Conservation (phyloP, 1,140 invertebrate species). For the Archivesica marissinica region DNA sequence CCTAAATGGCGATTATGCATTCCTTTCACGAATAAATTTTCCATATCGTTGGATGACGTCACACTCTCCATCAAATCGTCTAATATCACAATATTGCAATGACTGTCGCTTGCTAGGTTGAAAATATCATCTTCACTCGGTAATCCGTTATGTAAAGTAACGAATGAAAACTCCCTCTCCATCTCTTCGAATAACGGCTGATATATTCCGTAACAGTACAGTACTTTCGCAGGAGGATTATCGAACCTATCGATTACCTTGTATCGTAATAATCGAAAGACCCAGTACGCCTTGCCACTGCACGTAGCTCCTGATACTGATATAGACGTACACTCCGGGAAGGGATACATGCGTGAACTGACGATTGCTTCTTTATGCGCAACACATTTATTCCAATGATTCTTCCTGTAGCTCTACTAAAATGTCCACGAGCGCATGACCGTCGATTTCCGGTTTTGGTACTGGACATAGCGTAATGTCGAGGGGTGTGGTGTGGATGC, state of each 20-base stretch:
- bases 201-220: conserved; percentile 61
- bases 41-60: conserved; percentile 27
- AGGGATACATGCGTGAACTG: conserved; percentile 45
- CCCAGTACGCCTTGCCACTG: conserved; percentile 26
- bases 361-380: no score
- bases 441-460: conserved; percentile 4
- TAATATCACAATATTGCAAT: conserved; percentile 30
- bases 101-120: background rate
- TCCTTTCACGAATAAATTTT: conserved; percentile 42
- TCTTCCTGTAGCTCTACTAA: background rate
- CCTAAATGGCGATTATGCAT: conserved; percentile 44
- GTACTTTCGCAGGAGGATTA: conserved; percentile 22
- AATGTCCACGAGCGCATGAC: conserved; percentile 14
- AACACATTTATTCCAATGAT: no score
- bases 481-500: conserved; percentile 22
- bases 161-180: conserved; percentile 29
- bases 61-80: conserved; percentile 47
- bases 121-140: conserved; percentile 1
- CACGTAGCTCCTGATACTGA: conserved; percentile 30
- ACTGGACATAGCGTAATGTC: conserved; percentile 25
- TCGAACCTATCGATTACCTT: conserved; percentile 39
- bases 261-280: conserved; percentile 25
- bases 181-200: conserved; percentile 46
- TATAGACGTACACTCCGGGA: conserved; percentile 35
- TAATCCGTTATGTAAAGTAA: conserved; percentile 13